Evolutionary conservation across 2,888 invertebrate species (phyloP).

Genomic region (Lochmaea capreae): DNA sequence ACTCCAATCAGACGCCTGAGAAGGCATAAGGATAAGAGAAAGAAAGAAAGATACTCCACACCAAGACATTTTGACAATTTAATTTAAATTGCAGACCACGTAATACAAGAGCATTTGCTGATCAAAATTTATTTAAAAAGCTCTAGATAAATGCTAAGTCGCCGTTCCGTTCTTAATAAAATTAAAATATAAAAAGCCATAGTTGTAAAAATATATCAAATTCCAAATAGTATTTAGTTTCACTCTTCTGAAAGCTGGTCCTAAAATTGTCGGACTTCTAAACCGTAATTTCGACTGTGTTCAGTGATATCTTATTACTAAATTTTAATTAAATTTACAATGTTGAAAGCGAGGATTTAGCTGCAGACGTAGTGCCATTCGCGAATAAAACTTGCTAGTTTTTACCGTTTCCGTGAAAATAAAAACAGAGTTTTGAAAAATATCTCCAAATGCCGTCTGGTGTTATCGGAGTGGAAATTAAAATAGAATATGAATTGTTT

Average conservation of each 20-base stretch:
- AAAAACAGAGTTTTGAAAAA: background rate
- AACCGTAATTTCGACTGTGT: background rate
- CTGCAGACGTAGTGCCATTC: background rate
- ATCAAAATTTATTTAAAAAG: background rate
- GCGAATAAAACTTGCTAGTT: background rate
- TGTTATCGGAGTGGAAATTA: too few species aligned
- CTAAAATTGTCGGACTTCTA: background rate
- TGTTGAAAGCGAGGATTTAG: background rate
- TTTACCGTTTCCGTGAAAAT: background rate
- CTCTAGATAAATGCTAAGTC: background rate
- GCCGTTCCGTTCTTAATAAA: background rate
- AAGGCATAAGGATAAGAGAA: too few species aligned
- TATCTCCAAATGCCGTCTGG: too few species aligned
- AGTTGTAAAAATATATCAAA: background rate
- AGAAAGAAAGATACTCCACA: too few species aligned
- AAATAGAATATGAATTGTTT: too few species aligned
- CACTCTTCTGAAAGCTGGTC: background rate
- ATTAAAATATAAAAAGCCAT: background rate
- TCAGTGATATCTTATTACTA: conserved; percentile 1
- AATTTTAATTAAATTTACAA: conserved; percentile 7
- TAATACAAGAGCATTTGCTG: background rate
- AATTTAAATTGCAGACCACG: background rate
- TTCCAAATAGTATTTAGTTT: background rate
- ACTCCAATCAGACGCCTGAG: too few species aligned
- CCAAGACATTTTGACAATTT: background rate